Evolutionary conservation across 2,797 vertebrate species (phyloP), one percentile per base, ranked within the genome.

Genomic region (Gymnodraco acuticeps): DNA sequence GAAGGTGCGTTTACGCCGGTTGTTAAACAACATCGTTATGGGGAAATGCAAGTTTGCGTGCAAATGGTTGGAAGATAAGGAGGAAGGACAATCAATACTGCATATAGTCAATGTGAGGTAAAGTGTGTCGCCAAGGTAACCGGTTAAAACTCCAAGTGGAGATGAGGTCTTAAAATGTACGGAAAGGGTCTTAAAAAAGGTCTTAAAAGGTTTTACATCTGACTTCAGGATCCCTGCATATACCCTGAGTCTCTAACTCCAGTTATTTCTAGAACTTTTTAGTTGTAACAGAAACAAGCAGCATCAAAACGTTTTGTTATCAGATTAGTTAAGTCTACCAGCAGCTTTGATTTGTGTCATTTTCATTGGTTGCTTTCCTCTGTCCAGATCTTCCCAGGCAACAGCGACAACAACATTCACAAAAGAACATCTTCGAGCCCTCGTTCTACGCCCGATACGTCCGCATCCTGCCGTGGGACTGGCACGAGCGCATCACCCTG

Each of bases 401-500:
- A 99, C 94, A 93, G 86, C 0, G 97, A 99, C 94, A 99, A 99
- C 93, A 96, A 97, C 65, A 96, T 96, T 0, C 97, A 99, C 93
- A 98, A 97, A 98, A 95, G 94, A 99, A 99, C 0, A 55, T 97
- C 59, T 98, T 99, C 0, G 96, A 97, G 0, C 90, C 91, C 0
- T 93, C 98, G 19, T 91, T 99, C 92, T 90, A 89, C 0, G 91
- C 95, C 7, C 96, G 95, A 45, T 98, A 94, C 0, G 87, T 99
- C 41, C 98, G 98, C 52, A 75, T 99, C 82, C 90, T 98, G 88
- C 98, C 98, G 0, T 96, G 97, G 94, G 95, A 96, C 72, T 99
- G 98, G 98, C 96, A 99, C 68, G 96, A 96, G 73, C 94, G 95
- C 66, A 99, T 99, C 95, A 99, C 98, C 45, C 92, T 99, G 83